Evolutionary conservation across 1,140 invertebrate species (phyloP).

Genomic region (Drosophila chauvacae): DNA sequence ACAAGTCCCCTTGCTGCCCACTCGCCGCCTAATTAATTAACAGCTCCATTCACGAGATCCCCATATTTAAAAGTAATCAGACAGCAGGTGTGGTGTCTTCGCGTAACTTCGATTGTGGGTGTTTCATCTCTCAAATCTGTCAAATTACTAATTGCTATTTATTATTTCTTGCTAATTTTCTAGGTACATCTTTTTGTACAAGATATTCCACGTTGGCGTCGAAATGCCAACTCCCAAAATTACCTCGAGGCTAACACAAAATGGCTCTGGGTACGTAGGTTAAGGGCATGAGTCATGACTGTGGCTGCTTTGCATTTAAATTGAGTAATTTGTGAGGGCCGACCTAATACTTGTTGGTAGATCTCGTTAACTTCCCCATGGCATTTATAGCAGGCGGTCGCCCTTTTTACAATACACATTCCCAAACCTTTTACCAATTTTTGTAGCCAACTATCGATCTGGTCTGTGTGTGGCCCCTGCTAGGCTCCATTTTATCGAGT

Average conservation of each 20-base stretch:
- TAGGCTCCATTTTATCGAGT: constrained; percentile 44
- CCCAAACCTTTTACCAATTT: constrained; percentile 10
- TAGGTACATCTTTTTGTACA: constrained; percentile 31
- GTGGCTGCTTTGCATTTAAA: constrained; percentile 46
- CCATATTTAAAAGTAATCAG: constrained; percentile 4
- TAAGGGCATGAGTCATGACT: constrained; percentile 47
- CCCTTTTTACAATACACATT: constrained; percentile 14
- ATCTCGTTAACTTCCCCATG: constrained; percentile 40
- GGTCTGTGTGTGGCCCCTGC: constrained; percentile 32
- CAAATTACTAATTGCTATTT: constrained; percentile 44
- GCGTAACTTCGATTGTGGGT: constrained; percentile 33
- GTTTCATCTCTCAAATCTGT: constrained; percentile 29
- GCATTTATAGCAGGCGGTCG: constrained; percentile 21
- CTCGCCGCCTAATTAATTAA: constrained; percentile 30
- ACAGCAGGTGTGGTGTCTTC: constrained; percentile 41
- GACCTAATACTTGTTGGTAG: constrained; percentile 27
- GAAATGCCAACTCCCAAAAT: constrained; percentile 36
- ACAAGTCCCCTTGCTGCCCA: constrained; percentile 22
- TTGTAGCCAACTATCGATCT: constrained; percentile 22
- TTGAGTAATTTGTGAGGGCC: constrained; percentile 40
- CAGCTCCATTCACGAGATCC: constrained; percentile 10
- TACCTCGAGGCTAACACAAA: constrained; percentile 5
- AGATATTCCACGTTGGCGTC: constrained; percentile 43
- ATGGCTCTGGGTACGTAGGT: constrained; percentile 24
- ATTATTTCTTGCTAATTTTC: constrained; percentile 30